Conservation (phyloP, 2,888 invertebrate species). For the Tribolium freemani region DNA sequence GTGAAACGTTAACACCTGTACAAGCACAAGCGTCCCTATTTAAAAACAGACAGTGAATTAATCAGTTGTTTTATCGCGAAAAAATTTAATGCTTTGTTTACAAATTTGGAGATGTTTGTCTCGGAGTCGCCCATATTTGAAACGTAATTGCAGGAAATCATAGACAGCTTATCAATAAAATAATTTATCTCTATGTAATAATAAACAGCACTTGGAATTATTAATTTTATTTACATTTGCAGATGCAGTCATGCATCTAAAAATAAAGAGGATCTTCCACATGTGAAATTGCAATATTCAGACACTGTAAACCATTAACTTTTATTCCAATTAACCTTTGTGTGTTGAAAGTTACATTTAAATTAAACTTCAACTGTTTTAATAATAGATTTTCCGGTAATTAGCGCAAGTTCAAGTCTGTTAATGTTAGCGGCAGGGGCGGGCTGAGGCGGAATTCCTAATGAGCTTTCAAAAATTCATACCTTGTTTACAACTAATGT, state of each 20-base stretch:
- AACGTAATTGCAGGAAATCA: too few relatives aligned
- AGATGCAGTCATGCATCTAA: not conserved
- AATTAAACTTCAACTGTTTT: slow-evolving; percentile 17
- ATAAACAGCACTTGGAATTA: not conserved
- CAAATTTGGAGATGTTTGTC: too few relatives aligned
- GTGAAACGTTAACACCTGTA: not conserved
- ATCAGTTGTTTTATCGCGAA: not conserved
- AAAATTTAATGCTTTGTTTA: too few relatives aligned
- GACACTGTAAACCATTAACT: not conserved
- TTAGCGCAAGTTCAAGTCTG: slow-evolving; percentile 1
- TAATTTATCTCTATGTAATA: not conserved
- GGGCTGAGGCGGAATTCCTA: too few relatives aligned
- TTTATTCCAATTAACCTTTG: not conserved
- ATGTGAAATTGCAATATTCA: not conserved
- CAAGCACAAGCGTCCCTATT: not conserved
- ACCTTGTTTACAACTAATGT: too few relatives aligned
- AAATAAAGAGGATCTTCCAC: not conserved
- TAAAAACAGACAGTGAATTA: not conserved
- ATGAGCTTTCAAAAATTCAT: too few relatives aligned
- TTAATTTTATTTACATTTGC: not conserved
- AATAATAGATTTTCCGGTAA: slow-evolving; percentile 22
- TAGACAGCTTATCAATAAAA: not conserved
- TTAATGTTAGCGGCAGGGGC: not conserved
- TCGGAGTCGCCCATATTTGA: too few relatives aligned
- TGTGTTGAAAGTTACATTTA: slow-evolving; percentile 2